phyloP scores from a whole-genome alignment of 2,113 vertebrate species.

The Apaloderma vittatum region DNA sequence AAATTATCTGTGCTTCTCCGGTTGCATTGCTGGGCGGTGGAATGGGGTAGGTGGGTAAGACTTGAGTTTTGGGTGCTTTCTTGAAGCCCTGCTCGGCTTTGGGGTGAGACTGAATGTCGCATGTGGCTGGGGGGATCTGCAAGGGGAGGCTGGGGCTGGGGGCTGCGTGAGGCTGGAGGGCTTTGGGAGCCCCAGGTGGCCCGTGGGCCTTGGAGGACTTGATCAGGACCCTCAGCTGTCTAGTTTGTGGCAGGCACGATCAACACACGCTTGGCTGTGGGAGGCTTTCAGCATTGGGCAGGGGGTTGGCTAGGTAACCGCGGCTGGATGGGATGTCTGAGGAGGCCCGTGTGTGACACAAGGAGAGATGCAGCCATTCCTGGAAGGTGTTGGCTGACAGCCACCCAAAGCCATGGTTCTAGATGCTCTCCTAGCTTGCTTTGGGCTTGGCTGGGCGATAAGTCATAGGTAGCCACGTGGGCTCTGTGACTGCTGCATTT shows the following conservation, averaged over 20 bases:
- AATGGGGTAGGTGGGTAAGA: neutral
- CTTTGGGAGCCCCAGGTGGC: neutral
- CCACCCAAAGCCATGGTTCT: neutral
- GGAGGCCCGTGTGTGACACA: neutral
- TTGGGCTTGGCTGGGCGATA: neutral
- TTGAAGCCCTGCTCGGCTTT: neutral
- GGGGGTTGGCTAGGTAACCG: neutral
- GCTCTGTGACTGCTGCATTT: rapidly evolving
- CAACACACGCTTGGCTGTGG: neutral
- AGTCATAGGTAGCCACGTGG: neutral
- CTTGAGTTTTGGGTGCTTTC: neutral
- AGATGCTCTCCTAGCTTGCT: neutral
- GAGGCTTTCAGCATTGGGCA: neutral
- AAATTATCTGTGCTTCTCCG: neutral
- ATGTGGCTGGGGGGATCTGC: neutral
- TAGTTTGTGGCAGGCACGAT: neutral
- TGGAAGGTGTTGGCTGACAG: neutral
- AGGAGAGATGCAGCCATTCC: neutral
- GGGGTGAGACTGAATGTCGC: neutral
- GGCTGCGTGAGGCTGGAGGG: neutral
- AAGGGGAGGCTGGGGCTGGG: neutral
- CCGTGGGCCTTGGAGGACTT: neutral
- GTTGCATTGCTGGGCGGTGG: neutral
- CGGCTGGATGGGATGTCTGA: rapidly evolving
- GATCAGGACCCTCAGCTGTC: neutral